Conservation (phyloP, 2,797 vertebrate genomes). For the Iguana delicatissima region DNA sequence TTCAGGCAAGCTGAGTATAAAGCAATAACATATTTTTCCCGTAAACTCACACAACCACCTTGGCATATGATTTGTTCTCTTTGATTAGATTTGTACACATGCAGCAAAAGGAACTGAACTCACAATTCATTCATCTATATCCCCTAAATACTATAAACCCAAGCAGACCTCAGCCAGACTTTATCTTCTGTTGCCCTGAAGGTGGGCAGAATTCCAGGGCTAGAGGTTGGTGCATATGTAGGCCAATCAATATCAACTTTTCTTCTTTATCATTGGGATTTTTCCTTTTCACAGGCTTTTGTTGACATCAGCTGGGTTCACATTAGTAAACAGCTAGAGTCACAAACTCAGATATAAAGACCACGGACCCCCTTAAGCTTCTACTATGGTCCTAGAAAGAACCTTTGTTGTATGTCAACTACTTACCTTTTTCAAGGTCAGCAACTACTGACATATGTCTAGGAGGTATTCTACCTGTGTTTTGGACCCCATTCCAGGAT, state of each 20-base stretch:
- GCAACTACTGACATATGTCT: too few relatives aligned
- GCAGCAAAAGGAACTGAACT: not conserved
- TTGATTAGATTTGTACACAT: not conserved
- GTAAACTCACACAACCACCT: not conserved
- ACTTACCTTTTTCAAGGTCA: too few relatives aligned
- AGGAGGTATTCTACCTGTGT: too few relatives aligned
- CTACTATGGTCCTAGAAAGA: not conserved
- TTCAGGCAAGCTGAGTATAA: not conserved
- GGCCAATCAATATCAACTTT: not conserved
- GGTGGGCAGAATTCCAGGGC: not conserved
- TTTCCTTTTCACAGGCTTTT: not conserved
- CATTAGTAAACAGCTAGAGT: too few relatives aligned
- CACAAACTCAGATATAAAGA: not conserved
- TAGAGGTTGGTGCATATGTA: not conserved
- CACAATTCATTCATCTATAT: not conserved
- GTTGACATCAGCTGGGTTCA: not conserved
- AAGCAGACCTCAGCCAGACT: not conserved
- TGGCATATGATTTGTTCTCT: not conserved
- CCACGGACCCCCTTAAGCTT: not conserved
- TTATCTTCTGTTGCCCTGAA: not conserved
- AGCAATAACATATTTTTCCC: not conserved
- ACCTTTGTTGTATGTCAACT: too few relatives aligned
- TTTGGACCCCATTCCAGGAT: too few relatives aligned
- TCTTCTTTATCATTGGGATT: not conserved
- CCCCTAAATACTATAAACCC: not conserved